phyloP scores from a whole-genome alignment of 1,140 invertebrate species.

The Centruroides sculpturatus region DNA sequence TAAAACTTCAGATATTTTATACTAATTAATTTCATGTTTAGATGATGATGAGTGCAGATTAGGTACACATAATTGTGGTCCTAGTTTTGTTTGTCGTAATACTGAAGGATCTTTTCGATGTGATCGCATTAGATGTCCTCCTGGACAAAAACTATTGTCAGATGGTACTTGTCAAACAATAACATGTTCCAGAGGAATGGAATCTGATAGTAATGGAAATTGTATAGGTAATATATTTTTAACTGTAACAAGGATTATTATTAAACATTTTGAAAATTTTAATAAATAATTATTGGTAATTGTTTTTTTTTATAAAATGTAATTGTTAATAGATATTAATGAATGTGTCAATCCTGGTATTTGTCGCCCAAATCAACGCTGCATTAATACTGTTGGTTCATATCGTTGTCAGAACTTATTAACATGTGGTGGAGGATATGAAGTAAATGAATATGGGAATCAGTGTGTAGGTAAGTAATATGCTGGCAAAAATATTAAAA shows the following conservation, averaged over 20 bases:
- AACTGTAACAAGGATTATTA: not conserved
- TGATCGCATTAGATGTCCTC: constrained; percentile 39
- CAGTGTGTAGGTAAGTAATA: constrained; percentile 31
- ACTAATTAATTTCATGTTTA: constrained; percentile 26
- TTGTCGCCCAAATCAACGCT: constrained; percentile 32
- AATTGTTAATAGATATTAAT: constrained; percentile 25
- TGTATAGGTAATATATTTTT: constrained; percentile 14
- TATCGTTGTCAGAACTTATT: constrained; percentile 31
- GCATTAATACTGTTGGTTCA: constrained; percentile 40
- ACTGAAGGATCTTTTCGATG: constrained; percentile 64
- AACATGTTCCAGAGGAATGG: constrained; percentile 35
- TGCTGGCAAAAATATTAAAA: not conserved
- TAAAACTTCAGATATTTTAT: not conserved
- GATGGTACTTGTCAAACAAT: constrained; percentile 25
- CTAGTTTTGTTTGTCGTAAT: constrained; percentile 69
- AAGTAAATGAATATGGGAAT: constrained; percentile 28
- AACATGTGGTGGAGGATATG: constrained; percentile 25
- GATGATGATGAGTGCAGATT: constrained; percentile 85
- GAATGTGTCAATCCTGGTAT: constrained; percentile 25
- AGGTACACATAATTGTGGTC: constrained; percentile 63
- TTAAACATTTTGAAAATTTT: not conserved
- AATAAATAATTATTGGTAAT: not conserved
- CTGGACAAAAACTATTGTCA: constrained; percentile 23
- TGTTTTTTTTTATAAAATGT: not conserved
- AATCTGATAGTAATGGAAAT: constrained; percentile 24